phyloP scores from a whole-genome alignment of 2,113 vertebrate species.

The Hydropotes inermis region DNA sequence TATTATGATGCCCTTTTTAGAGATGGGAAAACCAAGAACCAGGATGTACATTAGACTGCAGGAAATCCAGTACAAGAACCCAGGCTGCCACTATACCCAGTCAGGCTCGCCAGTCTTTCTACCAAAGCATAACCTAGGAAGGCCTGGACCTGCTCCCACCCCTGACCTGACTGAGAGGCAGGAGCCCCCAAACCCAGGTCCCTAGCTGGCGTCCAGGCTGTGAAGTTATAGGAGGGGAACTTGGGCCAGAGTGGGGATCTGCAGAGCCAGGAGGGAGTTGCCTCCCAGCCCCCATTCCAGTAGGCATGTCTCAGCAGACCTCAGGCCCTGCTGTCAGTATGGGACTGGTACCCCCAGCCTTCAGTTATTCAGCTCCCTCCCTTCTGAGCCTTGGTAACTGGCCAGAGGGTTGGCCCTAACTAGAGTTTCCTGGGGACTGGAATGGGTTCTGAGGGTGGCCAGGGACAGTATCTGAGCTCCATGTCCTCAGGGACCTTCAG shows the following conservation, averaged over 20 bases:
- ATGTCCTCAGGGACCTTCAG: not conserved
- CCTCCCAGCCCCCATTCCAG: not conserved
- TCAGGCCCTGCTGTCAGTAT: not conserved
- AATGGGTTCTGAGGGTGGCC: not conserved
- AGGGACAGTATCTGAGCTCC: not conserved
- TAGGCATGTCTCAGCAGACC: not conserved
- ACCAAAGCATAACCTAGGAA: not conserved
- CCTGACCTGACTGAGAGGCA: not conserved
- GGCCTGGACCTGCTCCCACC: not conserved
- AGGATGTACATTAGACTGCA: not conserved
- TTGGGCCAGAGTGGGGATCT: not conserved
- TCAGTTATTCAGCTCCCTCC: not conserved
- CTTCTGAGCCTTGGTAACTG: not conserved
- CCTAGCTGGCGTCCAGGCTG: not conserved
- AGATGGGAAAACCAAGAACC: not conserved
- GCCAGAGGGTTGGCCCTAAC: not conserved
- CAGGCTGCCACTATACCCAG: not conserved
- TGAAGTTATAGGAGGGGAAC: not conserved
- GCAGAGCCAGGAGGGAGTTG: not conserved
- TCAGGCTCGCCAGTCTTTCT: not conserved
- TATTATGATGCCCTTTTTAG: not conserved
- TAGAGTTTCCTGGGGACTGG: not conserved
- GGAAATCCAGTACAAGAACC: not conserved
- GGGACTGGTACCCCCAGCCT: not conserved
- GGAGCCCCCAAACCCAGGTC: not conserved